phyloP scores from a whole-genome alignment of 1,140 invertebrate species.

The Drosophila teissieri region DNA sequence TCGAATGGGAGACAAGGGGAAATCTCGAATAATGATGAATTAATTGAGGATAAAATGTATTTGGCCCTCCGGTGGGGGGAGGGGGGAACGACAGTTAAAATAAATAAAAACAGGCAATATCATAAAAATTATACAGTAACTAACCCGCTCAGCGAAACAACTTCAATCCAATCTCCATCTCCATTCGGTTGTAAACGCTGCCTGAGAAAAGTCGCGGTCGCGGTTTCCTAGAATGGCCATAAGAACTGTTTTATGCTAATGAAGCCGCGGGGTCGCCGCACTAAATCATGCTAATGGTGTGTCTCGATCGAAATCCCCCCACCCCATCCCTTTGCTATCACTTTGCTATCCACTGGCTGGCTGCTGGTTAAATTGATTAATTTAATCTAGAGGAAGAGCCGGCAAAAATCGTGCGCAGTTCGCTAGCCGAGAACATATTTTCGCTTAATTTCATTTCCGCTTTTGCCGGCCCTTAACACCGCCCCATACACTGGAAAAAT shows the following conservation, averaged over 20 bases:
- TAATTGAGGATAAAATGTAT: constrained; percentile 77
- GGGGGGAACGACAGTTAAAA: constrained; percentile 46
- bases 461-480: constrained; percentile 11
- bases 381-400: constrained; percentile 60
- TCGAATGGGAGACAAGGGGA: constrained; percentile 38
- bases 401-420: constrained; percentile 20
- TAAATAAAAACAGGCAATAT: constrained; percentile 63
- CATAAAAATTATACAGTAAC: constrained; percentile 82
- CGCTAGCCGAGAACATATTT: constrained; percentile 69
- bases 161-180: constrained; percentile 19
- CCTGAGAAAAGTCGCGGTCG: constrained; percentile 36
- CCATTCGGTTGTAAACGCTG: constrained; percentile 23
- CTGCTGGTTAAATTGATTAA: constrained; percentile 80
- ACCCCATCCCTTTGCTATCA: neutral
- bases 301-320: constrained; percentile 24
- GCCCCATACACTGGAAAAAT: neutral
- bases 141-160: constrained; percentile 36
- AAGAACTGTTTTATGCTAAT: constrained; percentile 76
- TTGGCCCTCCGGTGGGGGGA: constrained; percentile 6
- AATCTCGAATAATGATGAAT: constrained; percentile 77
- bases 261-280: constrained; percentile 44
- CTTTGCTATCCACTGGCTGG: neutral
- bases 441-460: constrained; percentile 82
- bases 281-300: constrained; percentile 75
- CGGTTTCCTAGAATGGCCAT: constrained; percentile 64